Base-by-base conservation (phyloP, 1,140 invertebrate genomes). In the Anoplolepis gracilipes region DNA sequence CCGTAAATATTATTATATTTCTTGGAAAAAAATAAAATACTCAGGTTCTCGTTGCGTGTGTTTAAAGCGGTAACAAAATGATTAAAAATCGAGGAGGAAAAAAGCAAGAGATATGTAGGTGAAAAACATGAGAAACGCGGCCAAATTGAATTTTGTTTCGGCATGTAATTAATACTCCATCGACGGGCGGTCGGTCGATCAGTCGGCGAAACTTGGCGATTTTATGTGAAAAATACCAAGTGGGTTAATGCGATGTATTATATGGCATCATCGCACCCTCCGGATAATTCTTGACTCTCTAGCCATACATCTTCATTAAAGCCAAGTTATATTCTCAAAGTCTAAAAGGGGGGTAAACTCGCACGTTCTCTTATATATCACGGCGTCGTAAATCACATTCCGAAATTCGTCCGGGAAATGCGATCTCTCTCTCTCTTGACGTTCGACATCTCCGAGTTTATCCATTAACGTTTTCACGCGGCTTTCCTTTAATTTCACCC, bases 281-380 rank as follows among this genome's bases (percentile, higher is more conserved):
- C 86, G 87, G 91, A 93, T 92, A 93, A 93, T 93, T 92, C 88
- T 86, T 76, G 85, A 72, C 85, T 78, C 88, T 91, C 76, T 67
- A 87, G 84, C 87, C 88, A 93, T 93, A 92, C 87, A 89, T 93
- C 93, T 93, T 93, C 93, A 93, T 93, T 93, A 93, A 84, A 88
- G 53, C 67, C 53, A 90, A 92, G 90, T 92, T 92, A 92, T 88
- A 90, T 84, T 86, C 85, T 85, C 77, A 65, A 87, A 82, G 67
- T 82, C 78, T 73, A 73, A 82, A 82, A 59, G 39, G 53, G 49
- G 69, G 46, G 30, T 69, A 82, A 59, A 73, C 70, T 76, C 88
- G 90, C 87, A 82, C 62, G 36, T 84, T 87, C 85, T 76, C 84
- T 85, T 85, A 75, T 85, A 75, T 72, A 84, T 79, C 70, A 69